These are phyloP conservation scores for Cryptocephalus moraei DNA, from an alignment of 2,888 invertebrate genomes.

Conservation along the genomic window DNA sequence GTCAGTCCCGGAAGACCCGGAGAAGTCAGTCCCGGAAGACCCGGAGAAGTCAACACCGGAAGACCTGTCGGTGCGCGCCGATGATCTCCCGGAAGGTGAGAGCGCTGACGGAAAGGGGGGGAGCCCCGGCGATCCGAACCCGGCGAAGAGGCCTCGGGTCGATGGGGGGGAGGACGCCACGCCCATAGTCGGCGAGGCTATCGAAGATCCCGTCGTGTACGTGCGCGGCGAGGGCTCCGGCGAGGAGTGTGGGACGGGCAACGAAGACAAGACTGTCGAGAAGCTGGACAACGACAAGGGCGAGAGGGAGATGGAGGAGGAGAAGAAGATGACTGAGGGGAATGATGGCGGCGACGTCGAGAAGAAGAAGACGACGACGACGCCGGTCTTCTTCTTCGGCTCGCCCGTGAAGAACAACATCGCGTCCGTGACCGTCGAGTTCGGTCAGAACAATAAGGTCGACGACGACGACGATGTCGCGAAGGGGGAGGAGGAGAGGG, in stretches of 20 bases:
- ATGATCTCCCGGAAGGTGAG: slow-evolving; percentile 46
- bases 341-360: slow-evolving; percentile 7
- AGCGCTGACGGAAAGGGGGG: slow-evolving; percentile 59
- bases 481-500: slow-evolving; percentile 3
- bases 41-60: slow-evolving; percentile 9
- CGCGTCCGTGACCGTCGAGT: slow-evolving; percentile 11
- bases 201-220: slow-evolving; percentile 61
- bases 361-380: too few relatives aligned
- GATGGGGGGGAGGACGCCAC: slow-evolving; percentile 1
- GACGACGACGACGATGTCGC: slow-evolving; percentile 7
- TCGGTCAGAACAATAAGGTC: slow-evolving; percentile 10
- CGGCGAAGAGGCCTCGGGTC: slow-evolving; percentile 5
- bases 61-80: slow-evolving; percentile 12
- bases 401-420: slow-evolving; percentile 32
- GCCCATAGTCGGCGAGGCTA: slow-evolving; percentile 51
- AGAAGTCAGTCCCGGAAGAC: background rate
- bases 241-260: slow-evolving; percentile 62
- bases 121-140: slow-evolving; percentile 54
- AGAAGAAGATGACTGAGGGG: slow-evolving; percentile 13
- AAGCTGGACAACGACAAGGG: slow-evolving; percentile 12
- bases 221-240: slow-evolving; percentile 66
- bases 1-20: slow-evolving; percentile 8
- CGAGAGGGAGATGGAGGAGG: slow-evolving; percentile 13
- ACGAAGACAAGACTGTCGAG: slow-evolving; percentile 34
- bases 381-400: slow-evolving; percentile 40